A percentile compares a stretch with the other conserved stretches of the same genome.
Evolutionary conservation across 2,797 vertebrate genomes (phyloP).

Genomic region (Gymnothorax javanicus): DNA sequence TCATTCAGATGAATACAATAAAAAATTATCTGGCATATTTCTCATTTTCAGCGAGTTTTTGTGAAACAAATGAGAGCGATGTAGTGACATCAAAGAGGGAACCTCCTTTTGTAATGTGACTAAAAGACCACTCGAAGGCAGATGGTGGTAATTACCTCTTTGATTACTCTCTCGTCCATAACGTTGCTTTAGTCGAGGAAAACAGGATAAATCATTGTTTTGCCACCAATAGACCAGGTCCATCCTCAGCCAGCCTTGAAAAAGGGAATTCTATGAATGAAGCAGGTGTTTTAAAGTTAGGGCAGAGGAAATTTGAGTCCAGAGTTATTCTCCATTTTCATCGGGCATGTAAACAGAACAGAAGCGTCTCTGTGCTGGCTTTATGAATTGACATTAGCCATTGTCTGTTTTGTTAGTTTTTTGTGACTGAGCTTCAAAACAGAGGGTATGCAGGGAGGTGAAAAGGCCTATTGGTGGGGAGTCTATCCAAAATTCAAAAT

Average conservation of each 20-base stretch:
- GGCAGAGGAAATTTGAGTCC: constrained; percentile 47
- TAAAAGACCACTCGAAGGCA: constrained; percentile 16
- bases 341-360: constrained; percentile 37
- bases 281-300: constrained; percentile 39
- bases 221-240: constrained; percentile 24
- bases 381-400: constrained; percentile 38
- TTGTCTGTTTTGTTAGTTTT: constrained; percentile 43
- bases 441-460: background rate
- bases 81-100: background rate
- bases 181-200: constrained; percentile 55
- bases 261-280: constrained; percentile 28
- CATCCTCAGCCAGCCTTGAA: constrained; percentile 29
- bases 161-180: constrained; percentile 72
- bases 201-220: constrained; percentile 32
- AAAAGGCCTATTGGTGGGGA: constrained; percentile 36
- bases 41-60: background rate
- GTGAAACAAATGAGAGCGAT: background rate
- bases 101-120: background rate
- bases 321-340: constrained; percentile 18
- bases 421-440: constrained; percentile 28
- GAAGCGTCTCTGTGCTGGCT: constrained; percentile 46
- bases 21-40: background rate
- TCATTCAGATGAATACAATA: background rate
- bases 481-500: constrained; percentile 41
- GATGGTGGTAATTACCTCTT: constrained; percentile 60